These are phyloP conservation scores for Tachystola acroxantha DNA, from an alignment of 2,888 invertebrate species.

Conservation along the genomic window DNA sequence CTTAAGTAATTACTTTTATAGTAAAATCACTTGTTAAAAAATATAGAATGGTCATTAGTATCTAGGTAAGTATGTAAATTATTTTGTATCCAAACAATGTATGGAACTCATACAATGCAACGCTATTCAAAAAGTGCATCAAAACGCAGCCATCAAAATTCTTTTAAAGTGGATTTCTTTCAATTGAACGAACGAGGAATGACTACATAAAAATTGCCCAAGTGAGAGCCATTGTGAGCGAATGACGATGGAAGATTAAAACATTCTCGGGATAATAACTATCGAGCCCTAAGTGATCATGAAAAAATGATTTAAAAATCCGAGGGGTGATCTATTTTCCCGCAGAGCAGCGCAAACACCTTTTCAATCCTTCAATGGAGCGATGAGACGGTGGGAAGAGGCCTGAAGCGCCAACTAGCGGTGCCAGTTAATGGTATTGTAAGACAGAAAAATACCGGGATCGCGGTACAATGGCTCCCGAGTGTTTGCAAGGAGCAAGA, in stretches of 20 bases:
- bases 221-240: constrained; percentile 57
- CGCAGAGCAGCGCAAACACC: constrained; percentile 73
- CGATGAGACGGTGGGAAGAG: constrained; percentile 55
- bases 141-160: constrained; percentile 20
- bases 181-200: constrained; percentile 56
- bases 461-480: constrained; percentile 56
- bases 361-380: constrained; percentile 74
- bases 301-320: constrained; percentile 58
- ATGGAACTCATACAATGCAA: constrained; percentile 19
- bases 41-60: too few species aligned
- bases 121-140: constrained; percentile 32
- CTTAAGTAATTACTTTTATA: too few species aligned
- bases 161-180: constrained; percentile 28
- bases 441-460: constrained; percentile 73
- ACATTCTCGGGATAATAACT: constrained; percentile 69
- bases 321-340: constrained; percentile 73
- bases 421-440: constrained; percentile 75
- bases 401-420: constrained; percentile 66
- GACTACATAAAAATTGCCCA: constrained; percentile 62
- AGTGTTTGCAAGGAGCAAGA: constrained; percentile 66
- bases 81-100: too few species aligned
- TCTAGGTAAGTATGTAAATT: too few species aligned
- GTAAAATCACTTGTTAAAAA: too few species aligned
- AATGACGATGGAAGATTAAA: constrained; percentile 75
- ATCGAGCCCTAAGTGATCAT: constrained; percentile 75